Conservation (phyloP, 2,888 invertebrate species). For the Brachylomia viminalis region DNA sequence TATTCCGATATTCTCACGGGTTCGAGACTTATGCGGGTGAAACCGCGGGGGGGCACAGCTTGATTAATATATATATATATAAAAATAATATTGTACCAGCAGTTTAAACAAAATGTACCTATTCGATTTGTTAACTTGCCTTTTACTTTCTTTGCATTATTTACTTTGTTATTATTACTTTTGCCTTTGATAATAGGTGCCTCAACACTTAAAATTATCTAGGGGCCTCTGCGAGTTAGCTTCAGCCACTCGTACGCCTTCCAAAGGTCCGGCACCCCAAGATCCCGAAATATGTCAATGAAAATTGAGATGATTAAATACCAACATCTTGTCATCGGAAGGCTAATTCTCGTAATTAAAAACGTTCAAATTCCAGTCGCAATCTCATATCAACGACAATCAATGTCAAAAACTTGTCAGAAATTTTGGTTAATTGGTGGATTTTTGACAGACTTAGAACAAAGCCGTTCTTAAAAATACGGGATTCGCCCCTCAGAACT, state of each 20-base stretch:
- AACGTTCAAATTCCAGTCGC: neutral
- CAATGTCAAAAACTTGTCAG: neutral
- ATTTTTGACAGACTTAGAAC: neutral
- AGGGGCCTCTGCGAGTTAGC: neutral
- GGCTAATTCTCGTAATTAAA: neutral
- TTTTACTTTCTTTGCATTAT: neutral
- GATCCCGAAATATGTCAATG: neutral
- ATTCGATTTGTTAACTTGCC: neutral
- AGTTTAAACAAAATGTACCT: neutral
- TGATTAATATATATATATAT: too few relatives aligned
- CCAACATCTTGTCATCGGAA: neutral
- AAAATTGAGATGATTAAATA: neutral
- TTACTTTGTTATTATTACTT: neutral
- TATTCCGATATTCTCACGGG: too few relatives aligned
- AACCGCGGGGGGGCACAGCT: too few relatives aligned
- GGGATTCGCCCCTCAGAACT: neutral
- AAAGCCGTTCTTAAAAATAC: neutral
- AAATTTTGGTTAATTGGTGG: neutral
- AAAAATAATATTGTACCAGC: neutral
- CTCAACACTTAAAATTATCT: neutral
- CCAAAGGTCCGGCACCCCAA: neutral
- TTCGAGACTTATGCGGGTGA: too few relatives aligned
- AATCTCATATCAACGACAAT: neutral
- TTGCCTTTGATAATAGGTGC: too few relatives aligned
- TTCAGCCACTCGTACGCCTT: neutral